Conservation (phyloP, 2,113 vertebrate genomes). For the Caranx ignobilis region DNA sequence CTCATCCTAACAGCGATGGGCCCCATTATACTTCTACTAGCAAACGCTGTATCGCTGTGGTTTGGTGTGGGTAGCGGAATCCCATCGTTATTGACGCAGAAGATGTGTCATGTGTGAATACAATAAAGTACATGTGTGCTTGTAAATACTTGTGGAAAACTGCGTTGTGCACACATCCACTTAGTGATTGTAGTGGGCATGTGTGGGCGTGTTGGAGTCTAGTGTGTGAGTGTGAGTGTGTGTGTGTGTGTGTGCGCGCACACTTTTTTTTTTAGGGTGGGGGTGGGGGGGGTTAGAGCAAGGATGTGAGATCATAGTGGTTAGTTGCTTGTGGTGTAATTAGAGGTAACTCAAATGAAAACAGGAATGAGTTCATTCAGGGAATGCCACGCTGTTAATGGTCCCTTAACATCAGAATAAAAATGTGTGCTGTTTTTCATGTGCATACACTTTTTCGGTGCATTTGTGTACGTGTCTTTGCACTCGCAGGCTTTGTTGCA, state of each 20-base stretch:
- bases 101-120: slow-evolving; percentile 42
- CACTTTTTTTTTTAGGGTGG: slow-evolving; percentile 20
- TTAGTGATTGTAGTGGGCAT: slow-evolving; percentile 45
- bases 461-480: background rate
- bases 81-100: slow-evolving; percentile 12
- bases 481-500: background rate
- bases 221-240: background rate
- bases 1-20: slow-evolving; percentile 32
- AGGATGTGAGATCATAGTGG: slow-evolving; percentile 77
- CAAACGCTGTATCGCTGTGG: slow-evolving; percentile 24
- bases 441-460: background rate
- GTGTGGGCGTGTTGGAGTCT: slow-evolving; percentile 41
- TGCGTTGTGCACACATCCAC: slow-evolving; percentile 35
- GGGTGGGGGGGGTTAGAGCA: slow-evolving; percentile 45
- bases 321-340: slow-evolving; percentile 72
- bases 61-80: slow-evolving; percentile 35
- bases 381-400: slow-evolving; percentile 43
- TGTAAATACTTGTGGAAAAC: slow-evolving; percentile 69
- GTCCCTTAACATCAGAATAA: slow-evolving; percentile 21
- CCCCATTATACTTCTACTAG: slow-evolving; percentile 46
- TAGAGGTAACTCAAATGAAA: slow-evolving; percentile 74
- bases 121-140: slow-evolving; percentile 67
- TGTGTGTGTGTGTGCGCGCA: slow-evolving; percentile 1
- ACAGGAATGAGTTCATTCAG: slow-evolving; percentile 64
- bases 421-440: background rate